Base-by-base conservation (phyloP, 2,113 vertebrate genomes). In the Sarotherodon lohbergeri region DNA sequence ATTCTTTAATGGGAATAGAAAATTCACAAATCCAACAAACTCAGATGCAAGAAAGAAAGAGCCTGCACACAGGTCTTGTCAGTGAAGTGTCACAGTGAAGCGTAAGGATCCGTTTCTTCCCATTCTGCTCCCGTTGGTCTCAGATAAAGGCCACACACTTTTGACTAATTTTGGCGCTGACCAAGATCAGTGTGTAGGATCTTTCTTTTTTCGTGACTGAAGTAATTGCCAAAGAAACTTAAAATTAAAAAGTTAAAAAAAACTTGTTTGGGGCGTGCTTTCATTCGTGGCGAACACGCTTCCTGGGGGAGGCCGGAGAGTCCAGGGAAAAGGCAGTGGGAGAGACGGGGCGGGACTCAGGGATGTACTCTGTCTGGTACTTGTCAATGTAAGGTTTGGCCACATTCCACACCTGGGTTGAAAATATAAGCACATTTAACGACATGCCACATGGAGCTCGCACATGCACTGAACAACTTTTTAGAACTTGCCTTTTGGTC, bases 381-480 rank as follows among this genome's bases (percentile, higher is more conserved):
- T 98, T 99, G 81, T 99, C 98, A 27, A 99, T 99, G 91, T 99
- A 99, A 3, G 99, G 99, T 19, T 93, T 80, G 79, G 98, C 98
- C 50, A 99, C 98, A n/a, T 97, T 87, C 99, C 98, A 99, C 73
- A 99, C 97, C 99, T 99, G 94, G 2, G 29, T 52, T 57, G 43
- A 86, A 83, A 57, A 80, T 73, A 68, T 5, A 22, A 63, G 88
- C 4, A 86, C 14, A 55, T 80, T 79, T 13, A 52, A 39, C 16
- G 5, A 36, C 5, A 41, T 54, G n/a, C 5, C 10, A 6, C 4
- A 3, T 61, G 29, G 8, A 82, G 24, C 4, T 73, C 4, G 29
- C 6, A 27, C 4, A 6, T n/a, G n/a, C 8, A 32, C 8, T 54
- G 9, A 14, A 66, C 5, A 80, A 1, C 61, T 81, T 79, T 61